Conservation (phyloP, 2,113 vertebrate genomes). For the Equus quagga region DNA sequence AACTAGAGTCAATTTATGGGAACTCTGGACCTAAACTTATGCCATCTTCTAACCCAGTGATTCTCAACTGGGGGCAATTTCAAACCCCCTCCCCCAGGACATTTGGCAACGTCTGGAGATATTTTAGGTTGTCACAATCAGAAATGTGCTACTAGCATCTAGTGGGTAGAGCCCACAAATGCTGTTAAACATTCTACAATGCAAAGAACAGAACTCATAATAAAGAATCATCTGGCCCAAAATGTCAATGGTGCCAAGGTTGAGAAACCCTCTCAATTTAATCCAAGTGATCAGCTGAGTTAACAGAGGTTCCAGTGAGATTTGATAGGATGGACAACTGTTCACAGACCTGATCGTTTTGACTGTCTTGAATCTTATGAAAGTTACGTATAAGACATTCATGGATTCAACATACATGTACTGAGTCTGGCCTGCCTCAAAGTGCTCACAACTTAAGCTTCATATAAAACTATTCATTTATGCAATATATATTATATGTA, state of each 20-base stretch:
- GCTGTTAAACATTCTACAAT: not conserved
- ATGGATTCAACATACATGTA: slow-evolving; percentile 5
- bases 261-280: not conserved
- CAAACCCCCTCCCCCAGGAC: too few species aligned
- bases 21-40: not conserved
- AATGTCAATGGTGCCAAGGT: not conserved
- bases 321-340: not conserved
- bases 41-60: not conserved
- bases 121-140: slow-evolving; percentile 1
- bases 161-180: slow-evolving; percentile 35
- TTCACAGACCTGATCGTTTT: not conserved
- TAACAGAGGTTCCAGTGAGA: slow-evolving; percentile 40
- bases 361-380: not conserved
- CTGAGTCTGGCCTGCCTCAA: not conserved
- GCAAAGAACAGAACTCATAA: not conserved
- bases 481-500: not conserved
- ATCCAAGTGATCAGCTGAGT: not conserved
- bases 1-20: not conserved
- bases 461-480: slow-evolving; percentile 1
- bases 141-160: not conserved
- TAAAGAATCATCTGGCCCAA: slow-evolving; percentile 27
- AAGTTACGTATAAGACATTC: slow-evolving; percentile 1
- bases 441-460: slow-evolving; percentile 21
- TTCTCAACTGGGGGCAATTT: not conserved
- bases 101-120: not conserved